phyloP scores from a whole-genome alignment of 2,888 invertebrate species.

The Chirona hameri region DNA sequence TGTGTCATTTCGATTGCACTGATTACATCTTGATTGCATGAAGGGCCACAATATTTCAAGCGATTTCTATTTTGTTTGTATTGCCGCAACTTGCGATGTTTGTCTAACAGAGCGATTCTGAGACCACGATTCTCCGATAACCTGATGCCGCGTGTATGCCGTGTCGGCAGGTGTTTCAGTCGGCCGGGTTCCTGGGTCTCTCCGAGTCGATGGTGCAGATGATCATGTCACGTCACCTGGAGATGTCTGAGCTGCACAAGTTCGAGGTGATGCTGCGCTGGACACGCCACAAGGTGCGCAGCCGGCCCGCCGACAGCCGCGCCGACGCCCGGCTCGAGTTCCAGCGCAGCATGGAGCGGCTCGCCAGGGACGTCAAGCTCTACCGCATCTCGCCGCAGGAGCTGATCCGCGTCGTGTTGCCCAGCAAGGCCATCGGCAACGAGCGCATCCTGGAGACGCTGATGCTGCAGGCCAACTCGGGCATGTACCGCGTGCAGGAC shows the following conservation, averaged over 20 bases:
- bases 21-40: too few relatives aligned
- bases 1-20: too few relatives aligned
- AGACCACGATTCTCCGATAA: too few relatives aligned
- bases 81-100: too few relatives aligned
- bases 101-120: too few relatives aligned
- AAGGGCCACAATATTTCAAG: too few relatives aligned
- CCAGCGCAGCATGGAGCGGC: slow-evolving; percentile 86
- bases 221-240: slow-evolving; percentile 87
- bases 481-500: slow-evolving; percentile 87
- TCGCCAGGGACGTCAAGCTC: slow-evolving; percentile 81
- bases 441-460: slow-evolving; percentile 86
- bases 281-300: slow-evolving; percentile 79
- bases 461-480: slow-evolving; percentile 88
- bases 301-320: slow-evolving; percentile 59
- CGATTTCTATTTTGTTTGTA: too few relatives aligned
- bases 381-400: slow-evolving; percentile 89
- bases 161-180: slow-evolving; percentile 62
- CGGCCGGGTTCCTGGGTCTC: slow-evolving; percentile 75
- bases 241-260: slow-evolving; percentile 82
- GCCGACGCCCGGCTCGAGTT: slow-evolving; percentile 83
- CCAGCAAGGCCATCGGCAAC: slow-evolving; percentile 87
- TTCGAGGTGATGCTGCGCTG: slow-evolving; percentile 90
- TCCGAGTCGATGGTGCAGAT: slow-evolving; percentile 93
- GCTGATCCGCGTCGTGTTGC: slow-evolving; percentile 84
- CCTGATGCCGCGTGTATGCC: neutral